Evolutionary conservation across 2,888 invertebrate genomes (phyloP), one percentile per base, ranked within the genome.

Genomic region (Drosophila melanosoma): DNA sequence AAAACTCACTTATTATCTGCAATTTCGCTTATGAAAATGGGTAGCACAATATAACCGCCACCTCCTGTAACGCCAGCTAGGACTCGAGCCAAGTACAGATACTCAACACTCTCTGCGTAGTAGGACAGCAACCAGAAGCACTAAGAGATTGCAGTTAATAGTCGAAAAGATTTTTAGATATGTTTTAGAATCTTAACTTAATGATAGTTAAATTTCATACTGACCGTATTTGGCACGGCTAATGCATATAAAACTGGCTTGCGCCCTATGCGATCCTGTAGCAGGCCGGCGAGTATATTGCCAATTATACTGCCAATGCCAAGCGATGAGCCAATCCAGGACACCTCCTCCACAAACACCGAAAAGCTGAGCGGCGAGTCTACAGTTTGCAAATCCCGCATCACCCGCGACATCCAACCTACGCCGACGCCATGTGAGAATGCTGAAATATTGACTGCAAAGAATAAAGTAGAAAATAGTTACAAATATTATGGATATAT

Each of bases 21-120:
- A 57, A 93, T 93, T 81, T 93, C 93, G 17, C 92, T 87, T 1
- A 93, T 88, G 63, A 88, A 93, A 20, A 93, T 87, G 42, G 93
- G 92, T 6, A 93, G 61, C 0, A 90, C 86, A 8, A 92, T 79
- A 57, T 90, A 92, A 4, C 90, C 72, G 7, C 89, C 92, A 17
- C 93, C 93, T 2, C 93, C 93, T 0, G 91, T 90, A 17, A 91
- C 59, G 26, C 93, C 93, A 15, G 87, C 90, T 36, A 91, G 73
- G 3, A 92, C 58, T 1, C 93, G 89, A 8, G 90, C 93, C 4
- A 87, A 56, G 60, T 92, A 93, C 0, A 93, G 78, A 52, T 89
- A 89, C 58, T 90, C 86, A 11, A 92, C 86, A 26, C 88, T 81
- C 32, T 82, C 76, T 1, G 90, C 91, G 51, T 89, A 92, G 59